Evolutionary conservation across 2,113 vertebrate species (phyloP), one percentile per base, ranked within the genome.

Genomic region (Malurus cyaneus): DNA sequence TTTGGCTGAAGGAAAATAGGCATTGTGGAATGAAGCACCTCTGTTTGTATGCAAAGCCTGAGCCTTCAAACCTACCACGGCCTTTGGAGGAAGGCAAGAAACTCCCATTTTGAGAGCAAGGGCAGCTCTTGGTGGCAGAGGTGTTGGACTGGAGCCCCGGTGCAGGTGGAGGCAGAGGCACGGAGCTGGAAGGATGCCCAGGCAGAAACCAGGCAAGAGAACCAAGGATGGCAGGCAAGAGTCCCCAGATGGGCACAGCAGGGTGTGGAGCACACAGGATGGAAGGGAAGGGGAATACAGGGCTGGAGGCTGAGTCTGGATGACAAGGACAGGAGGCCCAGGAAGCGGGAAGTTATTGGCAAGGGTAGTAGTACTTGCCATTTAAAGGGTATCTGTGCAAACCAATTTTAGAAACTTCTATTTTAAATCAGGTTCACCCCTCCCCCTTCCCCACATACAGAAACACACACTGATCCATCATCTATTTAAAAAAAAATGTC

Each of bases 351-450:
- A 23, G 36, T 36, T 73, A 14, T 5, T 93, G 72, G 47, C 69
- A 81, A 56, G 76, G 34, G 44, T 49, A 71, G 72, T 44, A 71
- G 44, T 14, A 29, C 62, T 52, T 93, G 64, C 67, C 96, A 74
- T 88, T 92, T 83, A 93, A 83, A 95, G 83, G 64, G 52, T 78
- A 92, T 92, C 86, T 74, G 26, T 88, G 73, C 72, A 92, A 86
- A 88, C 77, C 86, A 60, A 71, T 88, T 94, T 95, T 95, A 96
- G 95, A 80, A 91, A 60, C 86, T n/a, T 71, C 86, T 94, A 71
- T 96, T 95, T 93, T 86, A 92, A 86, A 94, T 53, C 15, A 29
- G 39, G 31, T 73, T 77, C 86, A 53, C 61, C 74, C 80, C 79
- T 86, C 84, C 92, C 46, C 52, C 56, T 64, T 70, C 82, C 31